Evolutionary conservation across 2,888 invertebrate genomes (phyloP).

Genomic region (Drosophila kokeensis): DNA sequence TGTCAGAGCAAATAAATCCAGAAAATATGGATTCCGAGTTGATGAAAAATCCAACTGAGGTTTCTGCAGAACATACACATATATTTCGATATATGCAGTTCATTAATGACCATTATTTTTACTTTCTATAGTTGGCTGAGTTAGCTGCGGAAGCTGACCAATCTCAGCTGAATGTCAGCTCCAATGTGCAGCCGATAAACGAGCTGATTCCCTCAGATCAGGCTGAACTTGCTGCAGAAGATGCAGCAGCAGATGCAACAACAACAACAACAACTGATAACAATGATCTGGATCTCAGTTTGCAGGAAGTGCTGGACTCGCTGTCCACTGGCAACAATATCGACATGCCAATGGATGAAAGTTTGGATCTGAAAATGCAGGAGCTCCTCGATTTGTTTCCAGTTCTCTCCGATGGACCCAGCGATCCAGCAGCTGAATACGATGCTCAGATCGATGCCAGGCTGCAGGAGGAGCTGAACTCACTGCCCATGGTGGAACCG

Average conservation of each 20-base stretch:
- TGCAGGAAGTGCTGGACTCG: neutral
- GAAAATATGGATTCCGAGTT: neutral
- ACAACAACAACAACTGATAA: neutral
- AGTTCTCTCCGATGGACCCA: neutral
- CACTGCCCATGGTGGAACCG: conserved; percentile 48
- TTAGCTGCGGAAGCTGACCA: neutral
- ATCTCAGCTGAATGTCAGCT: neutral
- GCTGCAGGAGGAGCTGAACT: conserved; percentile 51
- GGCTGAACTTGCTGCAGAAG: neutral
- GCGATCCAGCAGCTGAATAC: neutral
- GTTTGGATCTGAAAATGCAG: neutral
- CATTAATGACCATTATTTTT: neutral
- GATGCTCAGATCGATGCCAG: conserved; percentile 55
- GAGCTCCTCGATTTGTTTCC: neutral
- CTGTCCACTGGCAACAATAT: neutral
- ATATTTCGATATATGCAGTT: neutral
- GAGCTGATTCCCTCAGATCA: neutral
- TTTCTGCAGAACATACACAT: neutral
- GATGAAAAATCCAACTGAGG: neutral
- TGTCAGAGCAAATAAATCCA: too few species aligned
- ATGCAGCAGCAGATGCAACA: neutral
- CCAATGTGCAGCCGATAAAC: neutral
- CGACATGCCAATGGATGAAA: neutral
- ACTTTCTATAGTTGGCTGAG: neutral
- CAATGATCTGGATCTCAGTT: neutral